Percentiles rank a stretch among this genome's conserved stretches.
Evolutionary conservation across 1,140 invertebrate genomes (phyloP).

Genomic region (Magallana ariakensis): DNA sequence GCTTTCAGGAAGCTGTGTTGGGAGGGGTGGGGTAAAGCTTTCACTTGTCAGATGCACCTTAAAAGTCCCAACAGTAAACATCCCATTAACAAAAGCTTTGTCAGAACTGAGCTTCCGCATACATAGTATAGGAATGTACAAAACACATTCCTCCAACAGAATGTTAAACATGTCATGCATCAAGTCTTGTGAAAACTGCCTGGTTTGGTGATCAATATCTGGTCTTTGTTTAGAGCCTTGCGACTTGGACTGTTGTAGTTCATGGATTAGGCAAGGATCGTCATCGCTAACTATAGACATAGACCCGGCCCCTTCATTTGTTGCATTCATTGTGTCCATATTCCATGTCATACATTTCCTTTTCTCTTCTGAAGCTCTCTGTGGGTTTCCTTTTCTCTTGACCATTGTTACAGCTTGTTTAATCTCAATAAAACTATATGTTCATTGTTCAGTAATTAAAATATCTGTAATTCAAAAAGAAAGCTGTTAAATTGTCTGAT

Average conservation of each 20-base stretch:
- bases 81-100: not conserved
- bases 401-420: constrained; percentile 63
- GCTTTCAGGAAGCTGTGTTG: constrained; percentile 28
- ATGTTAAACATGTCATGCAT: constrained; percentile 38
- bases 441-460: too few relatives aligned
- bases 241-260: constrained; percentile 31
- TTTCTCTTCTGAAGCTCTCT: constrained; percentile 65
- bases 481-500: too few relatives aligned
- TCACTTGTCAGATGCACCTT: not conserved
- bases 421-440: not conserved
- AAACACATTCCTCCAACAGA: constrained; percentile 53
- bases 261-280: constrained; percentile 58
- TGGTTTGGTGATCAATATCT: not conserved
- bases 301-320: constrained; percentile 50
- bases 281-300: constrained; percentile 61
- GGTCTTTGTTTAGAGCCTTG: not conserved
- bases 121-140: constrained; percentile 56
- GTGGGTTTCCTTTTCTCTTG: constrained; percentile 73
- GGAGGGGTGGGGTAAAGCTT: not conserved
- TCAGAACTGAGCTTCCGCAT: not conserved
- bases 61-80: constrained; percentile 15
- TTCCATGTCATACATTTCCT: constrained; percentile 72
- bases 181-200: not conserved
- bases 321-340: constrained; percentile 54
- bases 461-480: too few relatives aligned